Percentiles rank a stretch among this genome's conserved stretches.
Evolutionary conservation across 2,888 invertebrate genomes (phyloP).

Genomic region (Eledona agricola): DNA sequence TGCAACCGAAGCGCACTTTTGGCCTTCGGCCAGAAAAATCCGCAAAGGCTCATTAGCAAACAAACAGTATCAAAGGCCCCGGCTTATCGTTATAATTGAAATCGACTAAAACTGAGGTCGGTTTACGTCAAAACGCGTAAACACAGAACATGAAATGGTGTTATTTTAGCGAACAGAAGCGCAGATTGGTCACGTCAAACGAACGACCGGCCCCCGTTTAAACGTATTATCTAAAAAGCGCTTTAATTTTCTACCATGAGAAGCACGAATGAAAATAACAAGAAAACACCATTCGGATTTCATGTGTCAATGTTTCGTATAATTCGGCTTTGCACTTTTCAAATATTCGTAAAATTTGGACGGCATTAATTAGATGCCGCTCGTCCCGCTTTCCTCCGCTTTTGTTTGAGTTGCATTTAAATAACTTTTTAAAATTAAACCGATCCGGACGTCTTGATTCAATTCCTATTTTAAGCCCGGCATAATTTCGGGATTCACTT

Average conservation of each 20-base stretch:
- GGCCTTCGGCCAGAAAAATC: not conserved
- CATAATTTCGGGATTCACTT: constrained; percentile 9
- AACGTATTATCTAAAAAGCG: no score
- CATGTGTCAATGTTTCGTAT: no score
- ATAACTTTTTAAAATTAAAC: constrained; percentile 31
- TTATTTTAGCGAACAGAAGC: constrained; percentile 31
- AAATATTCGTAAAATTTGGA: constrained; percentile 32
- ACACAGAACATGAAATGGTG: constrained; percentile 16
- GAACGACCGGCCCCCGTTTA: no score
- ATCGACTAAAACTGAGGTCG: constrained; percentile 18
- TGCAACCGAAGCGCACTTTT: constrained; percentile 17
- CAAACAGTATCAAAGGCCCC: constrained; percentile 18
- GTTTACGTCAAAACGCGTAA: constrained; percentile 19
- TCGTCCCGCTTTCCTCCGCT: constrained; percentile 8
- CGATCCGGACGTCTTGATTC: constrained; percentile 11
- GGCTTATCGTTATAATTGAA: constrained; percentile 21
- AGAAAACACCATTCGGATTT: no score
- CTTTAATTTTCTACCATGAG: no score
- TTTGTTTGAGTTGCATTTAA: constrained; percentile 29
- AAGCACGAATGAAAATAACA: no score
- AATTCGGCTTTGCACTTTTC: constrained; percentile 15
- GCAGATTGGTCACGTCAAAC: no score
- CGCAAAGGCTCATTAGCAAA: no score
- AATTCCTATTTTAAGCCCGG: constrained; percentile 3
- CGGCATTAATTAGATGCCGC: constrained; percentile 28